Evolutionary conservation across 2,797 vertebrate species (phyloP).

Genomic region (Babyrousa celebensis): DNA sequence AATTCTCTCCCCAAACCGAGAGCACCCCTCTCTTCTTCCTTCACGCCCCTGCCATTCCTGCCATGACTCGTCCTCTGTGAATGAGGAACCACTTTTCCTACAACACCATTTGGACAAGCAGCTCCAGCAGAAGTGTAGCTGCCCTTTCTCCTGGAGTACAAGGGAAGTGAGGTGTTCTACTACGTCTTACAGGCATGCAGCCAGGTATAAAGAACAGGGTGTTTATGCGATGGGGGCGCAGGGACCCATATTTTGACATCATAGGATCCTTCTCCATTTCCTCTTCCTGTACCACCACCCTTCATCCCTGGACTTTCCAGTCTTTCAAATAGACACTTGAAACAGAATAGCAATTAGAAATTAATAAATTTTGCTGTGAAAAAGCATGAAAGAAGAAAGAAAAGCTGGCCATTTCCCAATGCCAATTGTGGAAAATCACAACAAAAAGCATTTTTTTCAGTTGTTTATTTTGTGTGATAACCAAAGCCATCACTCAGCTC

Average conservation of each 20-base stretch:
- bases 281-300: not conserved
- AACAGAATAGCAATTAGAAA: not conserved
- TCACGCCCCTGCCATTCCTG: not conserved
- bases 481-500: not conserved
- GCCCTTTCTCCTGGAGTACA: not conserved
- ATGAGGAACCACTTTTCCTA: slow-evolving; percentile 38
- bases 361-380: not conserved
- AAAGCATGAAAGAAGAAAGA: not conserved
- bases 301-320: not conserved
- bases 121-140: not conserved
- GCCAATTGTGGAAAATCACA: not conserved
- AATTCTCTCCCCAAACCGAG: not conserved
- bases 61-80: not conserved
- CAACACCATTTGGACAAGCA: slow-evolving; percentile 34
- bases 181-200: not conserved
- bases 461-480: slow-evolving; percentile 5
- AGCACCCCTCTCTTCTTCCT: not conserved
- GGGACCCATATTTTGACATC: not conserved
- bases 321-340: not conserved
- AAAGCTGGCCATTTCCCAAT: not conserved
- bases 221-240: not conserved
- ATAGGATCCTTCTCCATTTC: not conserved
- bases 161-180: not conserved
- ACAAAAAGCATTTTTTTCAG: not conserved
- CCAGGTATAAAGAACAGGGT: not conserved